These are phyloP conservation scores for Falco naumanni DNA, from an alignment of 2,797 vertebrate genomes.

Conservation along the genomic window DNA sequence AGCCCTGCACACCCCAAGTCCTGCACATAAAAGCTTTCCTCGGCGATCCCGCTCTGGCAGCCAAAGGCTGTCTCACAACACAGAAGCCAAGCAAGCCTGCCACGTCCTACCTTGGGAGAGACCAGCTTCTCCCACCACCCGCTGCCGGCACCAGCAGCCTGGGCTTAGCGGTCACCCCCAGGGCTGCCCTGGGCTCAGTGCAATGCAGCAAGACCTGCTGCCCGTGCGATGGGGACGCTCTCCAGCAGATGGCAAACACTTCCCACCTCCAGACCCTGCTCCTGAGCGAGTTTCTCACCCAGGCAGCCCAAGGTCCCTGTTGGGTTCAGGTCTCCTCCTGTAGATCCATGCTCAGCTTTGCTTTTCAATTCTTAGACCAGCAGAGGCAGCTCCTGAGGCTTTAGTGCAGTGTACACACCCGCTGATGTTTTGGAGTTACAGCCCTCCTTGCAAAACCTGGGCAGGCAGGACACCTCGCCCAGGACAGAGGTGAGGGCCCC, in stretches of 20 bases:
- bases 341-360: not conserved
- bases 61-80: not conserved
- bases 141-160: too few relatives aligned
- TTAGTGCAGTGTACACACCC: not conserved
- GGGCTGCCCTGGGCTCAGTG: rapidly evolving
- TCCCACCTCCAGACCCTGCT: not conserved
- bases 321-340: not conserved
- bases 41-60: not conserved
- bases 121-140: not conserved
- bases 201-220: not conserved
- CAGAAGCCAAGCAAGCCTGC: not conserved
- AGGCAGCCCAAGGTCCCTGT: not conserved
- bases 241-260: not conserved
- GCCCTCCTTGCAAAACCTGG: not conserved
- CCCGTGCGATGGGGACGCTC: not conserved
- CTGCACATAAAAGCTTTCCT: not conserved
- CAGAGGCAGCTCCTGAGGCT: not conserved
- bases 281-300: rapidly evolving
- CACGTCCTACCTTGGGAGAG: not conserved
- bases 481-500: not conserved
- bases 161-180: too few relatives aligned
- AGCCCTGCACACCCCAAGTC: not conserved
- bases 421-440: not conserved
- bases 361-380: not conserved
- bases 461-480: not conserved